A percentile compares a stretch with the other conserved stretches of the same genome.
These are phyloP conservation scores for Caranx ignobilis DNA, from an alignment of 2,113 vertebrate species.

Conservation along the genomic window DNA sequence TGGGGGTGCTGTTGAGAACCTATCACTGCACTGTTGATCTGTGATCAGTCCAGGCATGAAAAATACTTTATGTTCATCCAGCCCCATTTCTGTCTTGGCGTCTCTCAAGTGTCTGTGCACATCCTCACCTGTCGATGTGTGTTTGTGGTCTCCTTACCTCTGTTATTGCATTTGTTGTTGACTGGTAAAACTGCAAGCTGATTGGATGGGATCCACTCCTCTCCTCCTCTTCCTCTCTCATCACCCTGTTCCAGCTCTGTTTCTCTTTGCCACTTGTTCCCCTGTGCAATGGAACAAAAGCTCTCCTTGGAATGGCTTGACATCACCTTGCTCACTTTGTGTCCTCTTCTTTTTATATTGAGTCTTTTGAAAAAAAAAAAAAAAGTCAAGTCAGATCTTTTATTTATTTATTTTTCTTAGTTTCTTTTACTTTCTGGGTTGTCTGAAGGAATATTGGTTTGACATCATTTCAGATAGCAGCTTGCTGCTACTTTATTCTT, in stretches of 20 bases:
- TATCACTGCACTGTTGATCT: conserved; percentile 72
- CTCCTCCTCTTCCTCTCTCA: conserved; percentile 57
- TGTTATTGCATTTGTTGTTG: conserved; percentile 71
- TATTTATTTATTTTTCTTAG: conserved; percentile 46
- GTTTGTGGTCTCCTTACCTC: conserved; percentile 65
- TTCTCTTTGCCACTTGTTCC: conserved; percentile 67
- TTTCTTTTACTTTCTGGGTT: conserved; percentile 57
- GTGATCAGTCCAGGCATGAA: conserved; percentile 76
- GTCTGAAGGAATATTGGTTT: conserved; percentile 63
- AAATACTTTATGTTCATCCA: conserved; percentile 62
- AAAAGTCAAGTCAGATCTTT: conserved; percentile 15
- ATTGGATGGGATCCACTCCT: conserved; percentile 65
- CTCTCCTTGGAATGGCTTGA: conserved; percentile 80
- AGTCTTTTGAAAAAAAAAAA: conserved; percentile 45
- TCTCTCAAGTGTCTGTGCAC: conserved; percentile 65
- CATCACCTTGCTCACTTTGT: conserved; percentile 76
- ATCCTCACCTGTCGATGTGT: conserved; percentile 73
- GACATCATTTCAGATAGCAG: conserved; percentile 62
- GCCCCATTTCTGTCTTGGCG: conserved; percentile 67
- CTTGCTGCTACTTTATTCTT: conserved; percentile 50
- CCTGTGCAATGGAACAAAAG: conserved; percentile 73
- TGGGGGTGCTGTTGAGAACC: conserved; percentile 69
- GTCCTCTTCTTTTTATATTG: conserved; percentile 67
- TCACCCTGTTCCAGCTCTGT: conserved; percentile 59
- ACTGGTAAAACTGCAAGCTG: conserved; percentile 61